Evolutionary conservation across 2,797 vertebrate genomes (phyloP).

Genomic region (Arvicola amphibius): DNA sequence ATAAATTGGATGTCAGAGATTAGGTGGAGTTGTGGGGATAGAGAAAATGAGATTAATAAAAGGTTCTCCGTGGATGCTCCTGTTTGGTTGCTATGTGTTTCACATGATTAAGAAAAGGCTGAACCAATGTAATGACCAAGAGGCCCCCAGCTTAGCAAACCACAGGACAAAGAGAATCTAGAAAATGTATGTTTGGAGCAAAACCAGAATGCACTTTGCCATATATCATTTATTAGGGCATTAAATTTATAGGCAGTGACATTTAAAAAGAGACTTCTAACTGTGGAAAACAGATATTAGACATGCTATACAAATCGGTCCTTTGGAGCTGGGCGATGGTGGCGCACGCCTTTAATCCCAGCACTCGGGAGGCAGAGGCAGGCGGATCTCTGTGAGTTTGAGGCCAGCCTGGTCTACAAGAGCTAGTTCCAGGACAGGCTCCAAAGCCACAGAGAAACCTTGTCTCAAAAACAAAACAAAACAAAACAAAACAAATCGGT

Average conservation of each 20-base stretch:
- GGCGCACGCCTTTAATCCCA: no score
- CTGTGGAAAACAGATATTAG: background rate
- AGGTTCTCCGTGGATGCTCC: background rate
- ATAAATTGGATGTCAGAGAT: background rate
- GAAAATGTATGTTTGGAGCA: background rate
- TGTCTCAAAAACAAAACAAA: no score
- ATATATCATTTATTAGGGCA: background rate
- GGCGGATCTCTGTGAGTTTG: no score
- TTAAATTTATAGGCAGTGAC: constrained; percentile 7
- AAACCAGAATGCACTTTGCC: background rate
- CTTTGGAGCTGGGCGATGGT: no score
- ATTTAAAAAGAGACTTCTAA: background rate
- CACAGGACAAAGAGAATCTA: background rate
- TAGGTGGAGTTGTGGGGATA: background rate
- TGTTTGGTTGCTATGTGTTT: background rate
- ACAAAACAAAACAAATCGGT: background rate
- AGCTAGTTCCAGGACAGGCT: no score
- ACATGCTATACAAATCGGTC: background rate
- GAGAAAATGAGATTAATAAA: background rate
- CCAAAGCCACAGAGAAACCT: no score
- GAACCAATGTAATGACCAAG: background rate
- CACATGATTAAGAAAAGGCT: background rate
- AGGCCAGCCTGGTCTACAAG: no score
- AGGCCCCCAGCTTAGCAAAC: background rate
- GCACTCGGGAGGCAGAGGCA: no score